Conservation (phyloP, 2,113 vertebrate species). For the Ochotona princeps region DNA sequence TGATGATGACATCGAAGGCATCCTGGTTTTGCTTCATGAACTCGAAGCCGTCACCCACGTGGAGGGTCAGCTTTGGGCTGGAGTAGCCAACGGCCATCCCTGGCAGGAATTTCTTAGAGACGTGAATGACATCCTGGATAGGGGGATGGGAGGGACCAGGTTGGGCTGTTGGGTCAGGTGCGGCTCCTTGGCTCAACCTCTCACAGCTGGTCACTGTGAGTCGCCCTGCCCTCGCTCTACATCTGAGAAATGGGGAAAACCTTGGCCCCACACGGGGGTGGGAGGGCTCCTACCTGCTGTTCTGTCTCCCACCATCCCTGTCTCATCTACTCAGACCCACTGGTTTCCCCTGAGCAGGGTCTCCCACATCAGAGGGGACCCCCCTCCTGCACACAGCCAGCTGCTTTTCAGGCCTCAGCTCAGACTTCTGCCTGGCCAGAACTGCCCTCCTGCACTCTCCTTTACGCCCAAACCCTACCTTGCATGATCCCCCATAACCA, state of each 20-base stretch:
- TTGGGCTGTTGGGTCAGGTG: not conserved
- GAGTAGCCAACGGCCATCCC: constrained; percentile 97
- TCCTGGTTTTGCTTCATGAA: constrained; percentile 99
- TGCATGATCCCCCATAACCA: not conserved
- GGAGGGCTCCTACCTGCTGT: not conserved
- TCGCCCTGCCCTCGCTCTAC: not conserved
- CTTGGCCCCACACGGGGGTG: not conserved
- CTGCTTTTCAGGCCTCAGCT: not conserved
- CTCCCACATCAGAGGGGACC: too few relatives aligned
- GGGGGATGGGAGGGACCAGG: constrained; percentile 3
- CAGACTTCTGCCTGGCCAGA: not conserved
- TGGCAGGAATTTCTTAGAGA: constrained; percentile 96
- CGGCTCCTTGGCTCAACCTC: too few relatives aligned
- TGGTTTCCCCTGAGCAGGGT: too few relatives aligned
- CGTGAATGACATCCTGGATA: constrained; percentile 96
- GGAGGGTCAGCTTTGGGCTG: constrained; percentile 95
- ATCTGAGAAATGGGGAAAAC: not conserved
- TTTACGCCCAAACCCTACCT: not conserved
- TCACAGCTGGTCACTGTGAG: not conserved
- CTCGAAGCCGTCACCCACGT: constrained; percentile 97
- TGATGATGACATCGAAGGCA: constrained; percentile 98
- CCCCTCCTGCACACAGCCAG: rapidly evolving
- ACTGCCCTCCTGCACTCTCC: too few relatives aligned
- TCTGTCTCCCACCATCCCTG: not conserved
- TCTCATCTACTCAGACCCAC: too few relatives aligned